Evolutionary conservation across 2,888 invertebrate species (phyloP).

Genomic region (Lamellibrachia satsuma): DNA sequence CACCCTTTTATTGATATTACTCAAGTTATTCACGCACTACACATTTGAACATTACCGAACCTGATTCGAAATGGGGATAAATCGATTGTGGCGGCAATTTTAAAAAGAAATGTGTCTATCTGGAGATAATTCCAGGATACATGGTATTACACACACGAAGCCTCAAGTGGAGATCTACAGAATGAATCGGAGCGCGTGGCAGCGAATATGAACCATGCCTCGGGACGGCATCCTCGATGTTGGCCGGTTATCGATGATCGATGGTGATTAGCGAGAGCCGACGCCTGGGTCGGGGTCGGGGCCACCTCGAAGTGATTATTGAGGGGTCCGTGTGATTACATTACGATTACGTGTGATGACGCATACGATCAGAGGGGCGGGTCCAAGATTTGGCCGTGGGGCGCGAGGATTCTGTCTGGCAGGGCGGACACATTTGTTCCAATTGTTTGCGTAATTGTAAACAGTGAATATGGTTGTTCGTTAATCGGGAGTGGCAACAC

Average conservation of each 20-base stretch:
- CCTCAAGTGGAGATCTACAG: no score
- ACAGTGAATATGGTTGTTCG: background rate
- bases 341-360: conserved; percentile 10
- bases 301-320: background rate
- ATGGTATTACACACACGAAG: no score
- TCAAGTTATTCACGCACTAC: no score
- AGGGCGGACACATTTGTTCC: background rate
- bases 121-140: no score
- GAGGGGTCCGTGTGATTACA: background rate
- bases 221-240: background rate
- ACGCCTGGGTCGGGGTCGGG: background rate
- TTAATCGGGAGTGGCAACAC: no score
- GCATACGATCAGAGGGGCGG: background rate
- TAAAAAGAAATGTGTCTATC: no score
- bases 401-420: background rate
- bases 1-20: no score
- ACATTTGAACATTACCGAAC: no score
- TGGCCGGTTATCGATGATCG: conserved; percentile 6
- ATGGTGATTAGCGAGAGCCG: background rate
- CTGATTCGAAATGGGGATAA: no score
- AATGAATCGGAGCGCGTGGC: no score
- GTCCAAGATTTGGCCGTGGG: background rate
- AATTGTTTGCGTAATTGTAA: background rate
- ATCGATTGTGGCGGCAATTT: no score
- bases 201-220: no score